Conservation (phyloP, 2,888 invertebrate species). For the Subacronicta megacephala region DNA sequence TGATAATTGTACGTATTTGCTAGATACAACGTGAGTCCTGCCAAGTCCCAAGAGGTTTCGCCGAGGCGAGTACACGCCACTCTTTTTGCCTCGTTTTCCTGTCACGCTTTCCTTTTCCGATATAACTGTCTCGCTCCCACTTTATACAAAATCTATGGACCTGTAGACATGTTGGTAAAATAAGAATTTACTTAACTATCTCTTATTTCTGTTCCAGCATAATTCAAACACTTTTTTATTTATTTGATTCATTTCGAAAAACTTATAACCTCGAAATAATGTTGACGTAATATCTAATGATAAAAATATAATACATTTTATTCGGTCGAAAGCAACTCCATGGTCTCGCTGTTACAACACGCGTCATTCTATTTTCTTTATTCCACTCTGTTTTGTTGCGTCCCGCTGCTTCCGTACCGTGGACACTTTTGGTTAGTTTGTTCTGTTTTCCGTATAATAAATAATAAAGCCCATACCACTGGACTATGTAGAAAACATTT, state of each 20-base stretch:
- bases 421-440: conserved; percentile 89
- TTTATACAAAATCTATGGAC: conserved; percentile 27
- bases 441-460: conserved; percentile 87
- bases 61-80: conserved; percentile 73
- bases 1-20: conserved; percentile 58
- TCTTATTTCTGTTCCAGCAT: not conserved
- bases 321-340: conserved; percentile 62
- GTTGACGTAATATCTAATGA: conserved; percentile 4
- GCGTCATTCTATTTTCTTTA: conserved; percentile 84
- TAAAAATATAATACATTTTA: conserved; percentile 20
- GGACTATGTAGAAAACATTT: conserved; percentile 54
- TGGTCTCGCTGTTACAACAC: conserved; percentile 71
- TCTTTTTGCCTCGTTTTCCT: conserved; percentile 82
- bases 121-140: conserved; percentile 66
- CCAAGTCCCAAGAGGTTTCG: conserved; percentile 69
- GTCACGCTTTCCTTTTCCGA: conserved; percentile 80
- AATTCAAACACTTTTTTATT: not conserved
- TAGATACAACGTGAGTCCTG: conserved; percentile 57
- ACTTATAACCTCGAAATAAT: not conserved
- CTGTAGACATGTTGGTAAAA: conserved; percentile 18
- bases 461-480: conserved; percentile 81
- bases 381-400: conserved; percentile 81
- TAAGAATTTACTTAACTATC: conserved; percentile 12
- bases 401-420: conserved; percentile 86
- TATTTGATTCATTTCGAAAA: too few relatives aligned